Evolutionary conservation across 2,888 invertebrate genomes (phyloP).

Genomic region (Dioctria linearis): DNA sequence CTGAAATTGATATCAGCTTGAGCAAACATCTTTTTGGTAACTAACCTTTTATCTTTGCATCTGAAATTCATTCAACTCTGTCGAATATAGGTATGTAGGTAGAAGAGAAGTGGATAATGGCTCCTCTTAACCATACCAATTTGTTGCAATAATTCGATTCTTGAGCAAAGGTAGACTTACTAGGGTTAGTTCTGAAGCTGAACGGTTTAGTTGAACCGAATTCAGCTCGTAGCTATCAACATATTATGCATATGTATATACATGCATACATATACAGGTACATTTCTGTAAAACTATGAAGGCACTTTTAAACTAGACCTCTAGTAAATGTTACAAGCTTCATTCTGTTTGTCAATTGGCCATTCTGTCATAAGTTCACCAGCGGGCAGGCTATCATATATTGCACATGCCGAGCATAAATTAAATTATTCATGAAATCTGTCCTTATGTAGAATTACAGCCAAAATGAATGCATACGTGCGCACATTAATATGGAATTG

Average conservation of each 20-base stretch:
- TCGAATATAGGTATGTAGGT: background rate
- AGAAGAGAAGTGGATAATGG: background rate
- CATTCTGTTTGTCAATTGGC: background rate
- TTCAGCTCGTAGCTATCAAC: background rate
- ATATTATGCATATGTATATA: no score
- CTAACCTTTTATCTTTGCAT: background rate
- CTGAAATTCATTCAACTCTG: background rate
- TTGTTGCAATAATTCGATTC: constrained; percentile 14
- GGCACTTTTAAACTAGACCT: background rate
- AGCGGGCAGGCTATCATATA: background rate
- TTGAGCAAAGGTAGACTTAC: background rate
- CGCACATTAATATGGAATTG: constrained; percentile 28
- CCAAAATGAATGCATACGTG: constrained; percentile 1
- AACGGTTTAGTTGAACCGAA: background rate
- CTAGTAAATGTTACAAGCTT: background rate
- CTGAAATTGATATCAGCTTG: background rate
- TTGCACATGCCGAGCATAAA: constrained; percentile 19
- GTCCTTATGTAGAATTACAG: constrained; percentile 18
- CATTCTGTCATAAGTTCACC: no score
- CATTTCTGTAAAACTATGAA: constrained; percentile 19
- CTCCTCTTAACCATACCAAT: background rate
- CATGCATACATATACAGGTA: background rate
- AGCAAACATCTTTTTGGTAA: background rate
- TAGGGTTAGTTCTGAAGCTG: background rate
- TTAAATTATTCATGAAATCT: constrained; percentile 46